These are phyloP conservation scores for Campylorhamphus procurvoides DNA, from an alignment of 2,113 vertebrate genomes.

Conservation along the genomic window DNA sequence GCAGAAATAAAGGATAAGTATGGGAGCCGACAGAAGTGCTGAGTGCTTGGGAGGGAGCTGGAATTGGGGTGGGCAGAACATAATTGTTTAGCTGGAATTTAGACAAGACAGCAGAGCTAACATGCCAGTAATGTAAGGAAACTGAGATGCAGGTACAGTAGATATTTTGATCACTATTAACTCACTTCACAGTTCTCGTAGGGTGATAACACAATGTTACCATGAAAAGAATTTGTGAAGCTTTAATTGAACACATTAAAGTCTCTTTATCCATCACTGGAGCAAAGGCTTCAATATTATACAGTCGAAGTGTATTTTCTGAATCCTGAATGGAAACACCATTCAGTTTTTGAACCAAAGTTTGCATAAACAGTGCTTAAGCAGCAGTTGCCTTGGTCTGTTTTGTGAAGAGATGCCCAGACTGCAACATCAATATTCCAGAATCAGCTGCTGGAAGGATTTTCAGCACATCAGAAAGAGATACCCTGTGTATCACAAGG, in stretches of 20 bases:
- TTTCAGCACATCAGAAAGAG: not conserved
- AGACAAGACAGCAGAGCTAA: not conserved
- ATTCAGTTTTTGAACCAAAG: not conserved
- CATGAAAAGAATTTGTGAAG: constrained; percentile 5
- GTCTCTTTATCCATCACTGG: not conserved
- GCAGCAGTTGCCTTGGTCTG: constrained; percentile 18
- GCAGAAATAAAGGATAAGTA: not conserved
- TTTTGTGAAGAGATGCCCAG: not conserved
- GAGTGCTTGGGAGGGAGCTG: not conserved
- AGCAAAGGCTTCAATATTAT: constrained; percentile 14
- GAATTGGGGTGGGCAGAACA: not conserved
- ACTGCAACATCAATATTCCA: not conserved
- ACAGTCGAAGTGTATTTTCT: not conserved
- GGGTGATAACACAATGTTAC: not conserved
- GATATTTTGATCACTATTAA: constrained; percentile 36
- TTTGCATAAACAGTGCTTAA: constrained; percentile 4
- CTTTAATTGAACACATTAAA: constrained; percentile 32
- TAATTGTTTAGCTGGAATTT: not conserved
- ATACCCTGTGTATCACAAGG: not conserved
- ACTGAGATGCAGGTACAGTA: not conserved
- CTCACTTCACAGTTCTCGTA: not conserved
- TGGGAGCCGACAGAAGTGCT: not conserved
- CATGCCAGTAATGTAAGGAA: not conserved
- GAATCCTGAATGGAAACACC: not conserved
- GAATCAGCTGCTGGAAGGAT: not conserved